These are phyloP conservation scores for Temnothorax rugatulus DNA, from an alignment of 2,888 invertebrate genomes.

Conservation along the genomic window DNA sequence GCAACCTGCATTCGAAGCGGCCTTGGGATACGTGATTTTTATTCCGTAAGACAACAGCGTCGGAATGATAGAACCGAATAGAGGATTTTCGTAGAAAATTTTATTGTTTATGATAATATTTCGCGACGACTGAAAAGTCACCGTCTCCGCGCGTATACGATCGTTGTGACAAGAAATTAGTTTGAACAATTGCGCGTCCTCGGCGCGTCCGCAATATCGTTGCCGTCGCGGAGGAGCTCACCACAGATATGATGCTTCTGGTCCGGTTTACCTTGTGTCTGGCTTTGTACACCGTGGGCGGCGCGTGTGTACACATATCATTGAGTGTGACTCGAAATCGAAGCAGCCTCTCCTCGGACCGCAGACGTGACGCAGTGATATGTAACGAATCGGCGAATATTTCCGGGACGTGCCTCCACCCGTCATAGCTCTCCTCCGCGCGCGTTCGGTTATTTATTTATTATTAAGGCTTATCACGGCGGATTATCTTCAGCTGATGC, in stretches of 20 bases:
- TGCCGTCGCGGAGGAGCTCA: constrained; percentile 47
- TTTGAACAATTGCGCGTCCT: constrained; percentile 6
- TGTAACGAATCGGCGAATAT: constrained; percentile 72
- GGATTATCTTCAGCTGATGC: constrained; percentile 45
- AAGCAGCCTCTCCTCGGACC: constrained; percentile 62
- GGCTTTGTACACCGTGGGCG: constrained; percentile 75
- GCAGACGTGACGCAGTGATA: constrained; percentile 70
- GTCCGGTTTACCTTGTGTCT: constrained; percentile 74
- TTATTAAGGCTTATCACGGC: constrained; percentile 54
- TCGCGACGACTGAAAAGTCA: not conserved
- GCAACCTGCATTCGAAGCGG: constrained; percentile 73
- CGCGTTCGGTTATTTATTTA: constrained; percentile 52
- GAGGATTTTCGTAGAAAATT: not conserved
- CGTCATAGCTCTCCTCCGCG: too few species aligned
- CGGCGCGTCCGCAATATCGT: constrained; percentile 35
- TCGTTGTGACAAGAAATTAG: not conserved
- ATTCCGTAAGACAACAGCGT: not conserved
- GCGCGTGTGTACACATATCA: constrained; percentile 79
- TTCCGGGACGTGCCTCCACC: constrained; percentile 11
- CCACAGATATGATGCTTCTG: constrained; percentile 68
- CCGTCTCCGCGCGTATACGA: not conserved
- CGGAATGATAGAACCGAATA: not conserved
- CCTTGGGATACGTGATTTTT: constrained; percentile 35
- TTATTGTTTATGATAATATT: not conserved
- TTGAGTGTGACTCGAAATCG: constrained; percentile 79